Percentiles rank a stretch among this genome's conserved stretches.
phyloP scores from a whole-genome alignment of 2,113 vertebrate genomes.

The Chaenogobius annularis region DNA sequence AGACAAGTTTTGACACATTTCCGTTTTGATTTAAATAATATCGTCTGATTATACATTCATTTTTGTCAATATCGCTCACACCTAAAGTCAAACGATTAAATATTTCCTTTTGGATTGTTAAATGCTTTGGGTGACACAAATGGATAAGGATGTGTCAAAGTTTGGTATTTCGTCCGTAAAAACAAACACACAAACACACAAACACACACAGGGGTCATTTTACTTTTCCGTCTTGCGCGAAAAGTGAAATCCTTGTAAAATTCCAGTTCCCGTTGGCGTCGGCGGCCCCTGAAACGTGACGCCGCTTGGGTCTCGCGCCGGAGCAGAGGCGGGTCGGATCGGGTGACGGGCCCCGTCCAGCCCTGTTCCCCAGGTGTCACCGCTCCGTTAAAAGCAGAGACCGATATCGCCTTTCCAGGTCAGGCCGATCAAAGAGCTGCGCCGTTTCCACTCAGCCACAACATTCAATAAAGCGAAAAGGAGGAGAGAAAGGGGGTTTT shows the following conservation, averaged over 20 bases:
- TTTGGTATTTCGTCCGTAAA: too few relatives aligned
- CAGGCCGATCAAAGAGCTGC: constrained; percentile 67
- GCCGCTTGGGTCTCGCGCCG: constrained; percentile 65
- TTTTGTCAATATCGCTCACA: too few relatives aligned
- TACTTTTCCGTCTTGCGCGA: not conserved
- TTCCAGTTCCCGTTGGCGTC: constrained; percentile 62
- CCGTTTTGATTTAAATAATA: too few relatives aligned
- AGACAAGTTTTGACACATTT: too few relatives aligned
- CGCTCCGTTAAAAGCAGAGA: constrained; percentile 55
- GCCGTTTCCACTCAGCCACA: constrained; percentile 61
- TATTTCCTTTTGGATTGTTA: too few relatives aligned
- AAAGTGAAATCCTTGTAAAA: constrained; percentile 52
- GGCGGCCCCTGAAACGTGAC: constrained; percentile 55
- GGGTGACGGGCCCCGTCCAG: constrained; percentile 57
- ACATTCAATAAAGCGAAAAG: not conserved
- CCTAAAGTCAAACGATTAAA: too few relatives aligned
- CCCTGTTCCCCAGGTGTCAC: constrained; percentile 71
- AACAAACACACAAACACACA: too few relatives aligned
- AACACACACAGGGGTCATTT: too few relatives aligned
- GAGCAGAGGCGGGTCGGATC: constrained; percentile 49
- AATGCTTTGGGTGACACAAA: too few relatives aligned
- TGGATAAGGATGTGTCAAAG: too few relatives aligned
- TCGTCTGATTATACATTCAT: too few relatives aligned
- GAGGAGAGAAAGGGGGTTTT: constrained; percentile 45
- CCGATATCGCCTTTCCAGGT: constrained; percentile 68